Base-by-base conservation (phyloP, 2,113 vertebrate species). In the Hypocryptadius cinnamomeus region DNA sequence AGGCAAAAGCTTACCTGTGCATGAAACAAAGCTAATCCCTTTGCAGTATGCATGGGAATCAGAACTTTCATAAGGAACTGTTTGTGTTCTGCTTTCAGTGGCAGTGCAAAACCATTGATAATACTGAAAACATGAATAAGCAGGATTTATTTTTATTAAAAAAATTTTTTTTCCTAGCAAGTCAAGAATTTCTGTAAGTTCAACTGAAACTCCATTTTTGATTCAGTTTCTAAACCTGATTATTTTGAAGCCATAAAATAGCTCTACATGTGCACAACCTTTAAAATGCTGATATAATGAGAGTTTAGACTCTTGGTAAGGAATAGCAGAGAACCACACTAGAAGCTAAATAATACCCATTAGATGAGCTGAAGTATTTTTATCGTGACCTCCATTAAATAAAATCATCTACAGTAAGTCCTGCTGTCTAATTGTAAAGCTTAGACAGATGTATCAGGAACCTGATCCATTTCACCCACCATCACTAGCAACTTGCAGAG, bases 11-110 rank as follows among this genome's bases (percentile, higher is more conserved):
- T 97, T 98, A 99, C 99, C 99, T 99, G 99, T 85, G 99, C 99
- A 45, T 99, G 99, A 97, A 99, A 99, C 93, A 99, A 98, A 79
- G 98, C 98, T 97, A 99, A 97, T 89, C 98, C 98, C 97, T 99
- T 99, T 60, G 99, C 99, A 80, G 99, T 99, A 92, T 99, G 99
- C 97, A 99, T 98, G 33, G 99, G 99, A 97, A 99, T 98, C 95
- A 99, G 98, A 97, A 99, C 99, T 98, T 99, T 99, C 99, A 99
- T 98, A 95, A 99, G 98, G 97, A 99, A 99, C 97, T 99, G 99
- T 96, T 99, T 99, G 98, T 99, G 99, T 97, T 99, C 99, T 28
- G 98, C 98, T 97, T 99, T 99, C 98, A 99, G 97, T 77, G 99
- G 99, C 97, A 99, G 97, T 61, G 99, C 99, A 97, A 99, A 99